Evolutionary conservation across 1,140 invertebrate genomes (phyloP), one percentile per base, ranked within the genome.

Genomic region (Zaprionus tsacasi): DNA sequence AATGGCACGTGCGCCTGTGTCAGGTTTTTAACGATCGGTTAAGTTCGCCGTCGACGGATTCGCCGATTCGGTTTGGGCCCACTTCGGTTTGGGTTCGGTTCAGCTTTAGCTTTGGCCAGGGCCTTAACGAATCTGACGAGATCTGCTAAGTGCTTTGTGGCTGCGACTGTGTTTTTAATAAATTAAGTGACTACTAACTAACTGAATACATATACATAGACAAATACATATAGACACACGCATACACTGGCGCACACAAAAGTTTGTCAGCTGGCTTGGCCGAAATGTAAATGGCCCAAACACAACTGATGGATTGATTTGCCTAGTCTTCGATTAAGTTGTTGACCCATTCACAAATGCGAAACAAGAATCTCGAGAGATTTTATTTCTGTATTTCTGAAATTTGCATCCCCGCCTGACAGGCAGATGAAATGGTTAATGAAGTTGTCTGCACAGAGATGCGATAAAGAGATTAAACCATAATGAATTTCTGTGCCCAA

Each of bases 1-100:
- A 90, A 90, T 87, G 86, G 86, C 86, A 90, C 86, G 86, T 90
- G 86, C 86, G 86, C 79, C 74, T 89, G 85, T 89, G 81, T 81
- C 82, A 81, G 87, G 81, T 86, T 89, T 85, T 89, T 85, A 83
- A 89, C 81, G 85, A 89, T 79, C 81, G 78, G 71, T 81, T 89
- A 89, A 89, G 85, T 89, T 89, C 67, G 67, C 40, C 33, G 38
- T 30, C 21, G 21, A 21, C 50, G 40, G 25, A 11, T 40, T n/a
- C 12, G 13, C 40, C 30, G 21, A 36, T 36, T 35, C 25, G 40
- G 40, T 7, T 11, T 45, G 25, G 36, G 52, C 63, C 52, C 6
- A 3, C 3, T 30, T 30, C 27, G 27, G 27, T 30, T 30, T 30
- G 27, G 27, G 27, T 30, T 30, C 27, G 55, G 25, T 33, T 30